Percentiles rank a stretch among this genome's conserved stretches.
These are phyloP conservation scores for Siniperca obscura DNA, from an alignment of 2,797 vertebrate species.

Conservation along the genomic window DNA sequence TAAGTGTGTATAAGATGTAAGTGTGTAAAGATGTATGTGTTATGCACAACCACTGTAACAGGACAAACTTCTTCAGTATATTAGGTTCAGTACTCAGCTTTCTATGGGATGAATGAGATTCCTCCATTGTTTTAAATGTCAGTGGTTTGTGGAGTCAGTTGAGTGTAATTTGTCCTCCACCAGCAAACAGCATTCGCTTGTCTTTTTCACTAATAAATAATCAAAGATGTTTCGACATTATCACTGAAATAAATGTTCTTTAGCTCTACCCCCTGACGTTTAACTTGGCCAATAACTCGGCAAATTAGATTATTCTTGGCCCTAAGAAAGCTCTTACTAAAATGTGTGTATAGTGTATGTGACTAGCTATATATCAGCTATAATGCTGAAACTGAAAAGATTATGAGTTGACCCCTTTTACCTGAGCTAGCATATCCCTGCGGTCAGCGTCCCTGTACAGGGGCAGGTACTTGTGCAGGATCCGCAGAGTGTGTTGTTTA, in stretches of 20 bases:
- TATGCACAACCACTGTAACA: not conserved
- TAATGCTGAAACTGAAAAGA: not conserved
- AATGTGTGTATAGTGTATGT: not conserved
- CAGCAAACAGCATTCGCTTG: not conserved
- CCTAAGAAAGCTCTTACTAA: not conserved
- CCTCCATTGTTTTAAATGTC: not conserved
- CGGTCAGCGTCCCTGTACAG: constrained; percentile 78
- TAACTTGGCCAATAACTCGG: not conserved
- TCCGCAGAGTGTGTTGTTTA: constrained; percentile 81
- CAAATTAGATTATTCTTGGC: not conserved
- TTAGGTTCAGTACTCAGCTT: not conserved
- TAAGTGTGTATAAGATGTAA: no score
- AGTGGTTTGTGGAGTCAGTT: not conserved
- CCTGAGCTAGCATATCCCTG: constrained; percentile 85
- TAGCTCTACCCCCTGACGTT: not conserved
- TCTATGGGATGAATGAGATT: not conserved
- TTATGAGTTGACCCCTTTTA: constrained; percentile 44
- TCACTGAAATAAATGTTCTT: not conserved
- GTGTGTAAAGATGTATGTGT: not conserved
- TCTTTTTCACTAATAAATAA: not conserved
- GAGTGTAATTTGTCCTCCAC: constrained; percentile 2
- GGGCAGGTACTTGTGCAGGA: constrained; percentile 84
- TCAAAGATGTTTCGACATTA: not conserved
- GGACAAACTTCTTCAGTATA: not conserved
- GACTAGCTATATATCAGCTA: not conserved